These are phyloP conservation scores for Aphelenchoides avenae DNA, from an alignment of 1,140 invertebrate species.

Conservation along the genomic window DNA sequence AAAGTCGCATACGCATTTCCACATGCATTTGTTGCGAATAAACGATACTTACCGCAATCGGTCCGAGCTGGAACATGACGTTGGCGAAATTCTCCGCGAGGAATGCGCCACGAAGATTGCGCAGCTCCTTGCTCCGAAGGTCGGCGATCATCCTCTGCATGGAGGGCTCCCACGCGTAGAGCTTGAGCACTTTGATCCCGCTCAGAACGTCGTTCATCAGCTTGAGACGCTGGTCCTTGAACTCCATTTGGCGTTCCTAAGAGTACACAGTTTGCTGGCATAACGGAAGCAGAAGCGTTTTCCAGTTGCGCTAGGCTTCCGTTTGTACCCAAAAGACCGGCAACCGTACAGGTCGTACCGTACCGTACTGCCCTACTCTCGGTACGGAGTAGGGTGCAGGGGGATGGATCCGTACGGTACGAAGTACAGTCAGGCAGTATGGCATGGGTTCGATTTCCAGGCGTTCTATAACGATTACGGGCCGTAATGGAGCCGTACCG, in stretches of 20 bases:
- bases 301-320: no score
- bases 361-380: no score
- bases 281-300: not conserved
- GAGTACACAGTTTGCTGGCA: slow-evolving; percentile 26
- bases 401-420: no score
- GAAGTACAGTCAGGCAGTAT: no score
- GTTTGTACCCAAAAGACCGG: no score
- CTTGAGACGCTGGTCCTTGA: slow-evolving; percentile 64
- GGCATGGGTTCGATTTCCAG: no score
- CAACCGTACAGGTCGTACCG: no score
- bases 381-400: no score
- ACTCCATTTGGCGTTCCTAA: slow-evolving; percentile 55
- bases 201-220: slow-evolving; percentile 64
- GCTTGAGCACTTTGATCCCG: slow-evolving; percentile 71
- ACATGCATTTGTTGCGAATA: slow-evolving; percentile 35
- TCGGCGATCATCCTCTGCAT: slow-evolving; percentile 65
- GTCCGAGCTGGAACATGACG: slow-evolving; percentile 80
- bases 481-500: no score
- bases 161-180: slow-evolving; percentile 86
- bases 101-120: slow-evolving; percentile 67
- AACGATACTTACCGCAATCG: slow-evolving; percentile 78
- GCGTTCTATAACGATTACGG: no score
- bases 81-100: slow-evolving; percentile 58
- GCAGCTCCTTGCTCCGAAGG: slow-evolving; percentile 57
- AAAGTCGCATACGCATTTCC: no score